Conservation (phyloP, 2,888 invertebrate species). For the Agrochola lychnidis region DNA sequence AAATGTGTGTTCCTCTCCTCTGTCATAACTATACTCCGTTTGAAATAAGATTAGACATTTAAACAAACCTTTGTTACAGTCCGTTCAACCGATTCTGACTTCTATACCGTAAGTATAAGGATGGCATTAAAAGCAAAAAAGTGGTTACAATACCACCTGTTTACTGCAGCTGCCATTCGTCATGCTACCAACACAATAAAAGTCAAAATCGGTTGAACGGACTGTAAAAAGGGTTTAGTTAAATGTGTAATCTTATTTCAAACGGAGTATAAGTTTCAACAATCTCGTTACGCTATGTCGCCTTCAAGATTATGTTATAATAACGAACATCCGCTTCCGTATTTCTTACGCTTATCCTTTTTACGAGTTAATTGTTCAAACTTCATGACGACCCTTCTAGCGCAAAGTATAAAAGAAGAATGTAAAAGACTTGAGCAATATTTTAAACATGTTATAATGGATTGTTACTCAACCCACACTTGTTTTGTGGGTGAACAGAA, state of each 20-base stretch:
- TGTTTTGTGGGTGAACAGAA: not conserved
- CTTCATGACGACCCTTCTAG: slow-evolving; percentile 18
- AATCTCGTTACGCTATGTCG: slow-evolving; percentile 19
- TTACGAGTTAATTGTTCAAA: slow-evolving; percentile 39
- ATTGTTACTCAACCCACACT: slow-evolving; percentile 22
- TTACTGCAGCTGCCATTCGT: too few relatives aligned
- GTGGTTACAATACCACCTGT: too few relatives aligned
- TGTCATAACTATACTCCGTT: not conserved
- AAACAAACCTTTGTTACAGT: too few relatives aligned
- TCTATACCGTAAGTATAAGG: too few relatives aligned
- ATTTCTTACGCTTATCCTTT: slow-evolving; percentile 24
- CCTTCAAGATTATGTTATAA: slow-evolving; percentile 28
- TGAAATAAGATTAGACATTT: too few relatives aligned
- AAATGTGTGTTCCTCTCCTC: not conserved
- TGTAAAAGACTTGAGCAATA: slow-evolving; percentile 1
- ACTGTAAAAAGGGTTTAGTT: too few relatives aligned
- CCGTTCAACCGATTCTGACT: too few relatives aligned
- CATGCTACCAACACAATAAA: too few relatives aligned
- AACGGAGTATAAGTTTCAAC: slow-evolving; percentile 6
- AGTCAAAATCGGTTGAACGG: too few relatives aligned
- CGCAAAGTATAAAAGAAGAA: slow-evolving; percentile 24
- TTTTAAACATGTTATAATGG: slow-evolving; percentile 13
- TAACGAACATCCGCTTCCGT: slow-evolving; percentile 31
- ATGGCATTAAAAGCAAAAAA: too few relatives aligned
- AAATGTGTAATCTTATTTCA: too few relatives aligned